Evolutionary conservation across 2,113 vertebrate genomes (phyloP), one percentile per base, ranked within the genome.

Genomic region (Orycteropus afer): DNA sequence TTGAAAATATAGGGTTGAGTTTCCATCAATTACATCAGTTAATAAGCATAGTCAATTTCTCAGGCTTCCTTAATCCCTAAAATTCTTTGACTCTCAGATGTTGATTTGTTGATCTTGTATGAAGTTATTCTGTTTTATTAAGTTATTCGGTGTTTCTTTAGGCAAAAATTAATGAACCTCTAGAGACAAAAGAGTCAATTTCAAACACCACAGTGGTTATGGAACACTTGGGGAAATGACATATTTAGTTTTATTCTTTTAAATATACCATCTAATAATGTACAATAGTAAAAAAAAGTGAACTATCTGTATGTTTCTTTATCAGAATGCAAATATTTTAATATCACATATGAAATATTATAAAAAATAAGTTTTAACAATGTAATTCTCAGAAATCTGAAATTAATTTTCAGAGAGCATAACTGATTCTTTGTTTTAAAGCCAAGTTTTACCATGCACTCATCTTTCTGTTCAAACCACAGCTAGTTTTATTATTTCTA

Each of bases 241-340:
- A 42, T 67, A 89, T 73, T 65, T 77, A 78, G 17, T 82, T 55
- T 77, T 82, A 77, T 95, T 82, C 11, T 92, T 78, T 85, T 88
- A 12, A 59, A 10, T 78, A 59, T 65, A 34, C 15, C 59, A 4
- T 82, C 82, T 61, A 53, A 71, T 79, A 89, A 29, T 53, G 25
- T 3, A 49, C 8, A 74, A 63, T 80, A 74, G 11, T 49, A 81
- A 57, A 13, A 49, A 61, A 88, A 0, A 53, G 49, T 77, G 22
- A 57, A 59, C 32, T 57, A 47, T 51, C 0, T 59, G 8, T 67
- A 23, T 55, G 29, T 61, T 81, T 90, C 49, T 65, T 71, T 89
- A 59, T 84, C 23, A 25, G 20, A 92, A 63, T 73, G 18, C 63
- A 25, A 53, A 47, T 53, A 55, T 59, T 59, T 17, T 7, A 90